phyloP scores from a whole-genome alignment of 2,888 invertebrate genomes.

The Oligia strigilis region DNA sequence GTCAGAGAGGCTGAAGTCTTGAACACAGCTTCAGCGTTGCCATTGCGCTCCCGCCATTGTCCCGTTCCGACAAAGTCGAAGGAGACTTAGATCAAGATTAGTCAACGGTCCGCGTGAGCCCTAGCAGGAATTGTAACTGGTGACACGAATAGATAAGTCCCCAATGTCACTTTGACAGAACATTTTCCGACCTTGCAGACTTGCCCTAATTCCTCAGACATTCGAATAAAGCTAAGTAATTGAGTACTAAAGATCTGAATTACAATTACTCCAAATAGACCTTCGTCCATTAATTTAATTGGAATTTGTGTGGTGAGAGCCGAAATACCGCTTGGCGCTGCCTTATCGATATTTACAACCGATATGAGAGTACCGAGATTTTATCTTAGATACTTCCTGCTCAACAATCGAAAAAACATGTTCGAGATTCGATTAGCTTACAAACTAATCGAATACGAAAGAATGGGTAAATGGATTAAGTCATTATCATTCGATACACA shows the following conservation, averaged over 20 bases:
- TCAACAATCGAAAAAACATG: slow-evolving; percentile 62
- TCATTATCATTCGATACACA: slow-evolving; percentile 35
- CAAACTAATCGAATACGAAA: slow-evolving; percentile 49
- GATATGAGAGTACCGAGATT: slow-evolving; percentile 74
- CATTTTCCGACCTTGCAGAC: slow-evolving; percentile 15
- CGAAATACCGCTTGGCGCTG: slow-evolving; percentile 67
- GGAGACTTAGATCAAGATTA: slow-evolving; percentile 36
- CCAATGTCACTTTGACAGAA: slow-evolving; percentile 35
- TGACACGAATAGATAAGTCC: slow-evolving; percentile 42
- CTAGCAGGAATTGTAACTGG: slow-evolving; percentile 11
- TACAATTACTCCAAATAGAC: slow-evolving; percentile 74
- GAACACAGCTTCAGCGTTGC: background rate
- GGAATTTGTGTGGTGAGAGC: slow-evolving; percentile 74
- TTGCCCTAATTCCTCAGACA: slow-evolving; percentile 31
- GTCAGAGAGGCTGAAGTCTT: background rate
- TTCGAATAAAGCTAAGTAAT: slow-evolving; percentile 40
- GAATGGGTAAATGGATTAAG: slow-evolving; percentile 43
- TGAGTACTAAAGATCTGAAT: slow-evolving; percentile 54
- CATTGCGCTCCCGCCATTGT: slow-evolving; percentile 3
- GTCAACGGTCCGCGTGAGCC: slow-evolving; percentile 7
- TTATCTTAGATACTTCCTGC: slow-evolving; percentile 75
- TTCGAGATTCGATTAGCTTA: slow-evolving; percentile 58
- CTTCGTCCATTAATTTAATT: slow-evolving; percentile 78
- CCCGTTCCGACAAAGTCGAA: slow-evolving; percentile 5
- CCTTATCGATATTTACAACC: slow-evolving; percentile 76